phyloP scores from a whole-genome alignment of 2,113 vertebrate genomes.

The Coryphaenoides rupestris region DNA sequence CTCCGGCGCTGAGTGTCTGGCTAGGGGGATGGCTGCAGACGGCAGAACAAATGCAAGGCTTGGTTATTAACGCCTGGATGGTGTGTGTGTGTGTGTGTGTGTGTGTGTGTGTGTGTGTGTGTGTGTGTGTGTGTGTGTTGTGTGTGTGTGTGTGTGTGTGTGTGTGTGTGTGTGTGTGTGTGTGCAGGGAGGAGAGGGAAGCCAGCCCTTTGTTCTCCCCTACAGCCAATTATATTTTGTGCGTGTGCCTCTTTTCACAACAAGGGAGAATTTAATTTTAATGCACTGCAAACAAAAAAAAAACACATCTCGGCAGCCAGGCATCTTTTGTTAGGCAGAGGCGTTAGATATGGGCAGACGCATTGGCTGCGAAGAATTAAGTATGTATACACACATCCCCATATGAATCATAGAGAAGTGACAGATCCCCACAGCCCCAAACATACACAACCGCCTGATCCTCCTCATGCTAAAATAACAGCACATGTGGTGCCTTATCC shows the following conservation, averaged over 20 bases:
- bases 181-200: conserved; percentile 71
- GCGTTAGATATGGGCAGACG: conserved; percentile 55
- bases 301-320: conserved; percentile 3
- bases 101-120: too few species aligned
- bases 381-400: conserved; percentile 58
- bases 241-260: conserved; percentile 81
- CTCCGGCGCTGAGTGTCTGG: conserved; percentile 88
- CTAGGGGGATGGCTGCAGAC: conserved; percentile 89
- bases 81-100: too few species aligned
- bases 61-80: conserved; percentile 77
- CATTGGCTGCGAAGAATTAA: conserved; percentile 54
- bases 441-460: conserved; percentile 52
- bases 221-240: conserved; percentile 86
- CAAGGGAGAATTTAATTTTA: conserved; percentile 82
- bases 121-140: too few species aligned
- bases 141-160: too few species aligned
- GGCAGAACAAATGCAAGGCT: conserved; percentile 85
- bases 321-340: conserved; percentile 65
- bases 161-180: too few species aligned
- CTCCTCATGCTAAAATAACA: conserved; percentile 51
- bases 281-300: conserved; percentile 69
- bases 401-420: conserved; percentile 50
- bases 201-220: conserved; percentile 87
- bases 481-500: conserved; percentile 40
- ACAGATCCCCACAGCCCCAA: conserved; percentile 63